Evolutionary conservation across 2,797 vertebrate species (phyloP).

Genomic region (Scarus forsteni): DNA sequence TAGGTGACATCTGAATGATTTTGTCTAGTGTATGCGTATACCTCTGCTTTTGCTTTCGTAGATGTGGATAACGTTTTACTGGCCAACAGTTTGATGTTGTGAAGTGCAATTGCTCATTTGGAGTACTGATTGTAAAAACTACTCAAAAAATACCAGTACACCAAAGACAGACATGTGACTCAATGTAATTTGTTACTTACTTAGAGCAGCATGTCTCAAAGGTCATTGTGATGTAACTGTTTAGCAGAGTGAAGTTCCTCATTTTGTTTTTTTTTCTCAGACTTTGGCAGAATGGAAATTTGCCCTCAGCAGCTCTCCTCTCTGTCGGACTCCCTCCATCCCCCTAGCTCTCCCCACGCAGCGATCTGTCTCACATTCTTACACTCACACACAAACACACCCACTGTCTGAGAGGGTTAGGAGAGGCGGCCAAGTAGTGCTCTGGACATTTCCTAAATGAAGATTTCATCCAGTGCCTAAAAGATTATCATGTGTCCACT

Average conservation of each 20-base stretch:
- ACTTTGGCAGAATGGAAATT: constrained; percentile 55
- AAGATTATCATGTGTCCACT: constrained; percentile 56
- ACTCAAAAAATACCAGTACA: too few species aligned
- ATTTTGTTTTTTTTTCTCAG: constrained; percentile 37
- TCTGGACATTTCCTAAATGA: constrained; percentile 66
- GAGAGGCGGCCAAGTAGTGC: constrained; percentile 54
- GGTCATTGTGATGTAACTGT: constrained; percentile 50
- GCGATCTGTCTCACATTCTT: constrained; percentile 31
- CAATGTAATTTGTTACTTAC: too few species aligned
- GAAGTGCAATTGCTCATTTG: too few species aligned
- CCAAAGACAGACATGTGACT: too few species aligned
- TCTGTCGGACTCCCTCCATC: constrained; percentile 23
- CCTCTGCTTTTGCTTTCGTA: too few species aligned
- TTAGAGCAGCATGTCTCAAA: background rate
- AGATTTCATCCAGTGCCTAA: constrained; percentile 54
- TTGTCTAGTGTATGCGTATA: too few species aligned
- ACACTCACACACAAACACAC: constrained; percentile 16
- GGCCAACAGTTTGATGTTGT: too few species aligned
- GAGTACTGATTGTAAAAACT: too few species aligned
- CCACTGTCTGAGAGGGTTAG: constrained; percentile 51
- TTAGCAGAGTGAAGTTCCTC: constrained; percentile 31
- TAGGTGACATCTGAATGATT: too few species aligned
- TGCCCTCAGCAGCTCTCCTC: constrained; percentile 53
- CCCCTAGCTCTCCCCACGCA: constrained; percentile 11
- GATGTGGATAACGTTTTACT: too few species aligned